A percentile compares a stretch with the other conserved stretches of the same genome.
Conservation (phyloP, 2,797 vertebrate genomes). For the Phalanger gymnotis region DNA sequence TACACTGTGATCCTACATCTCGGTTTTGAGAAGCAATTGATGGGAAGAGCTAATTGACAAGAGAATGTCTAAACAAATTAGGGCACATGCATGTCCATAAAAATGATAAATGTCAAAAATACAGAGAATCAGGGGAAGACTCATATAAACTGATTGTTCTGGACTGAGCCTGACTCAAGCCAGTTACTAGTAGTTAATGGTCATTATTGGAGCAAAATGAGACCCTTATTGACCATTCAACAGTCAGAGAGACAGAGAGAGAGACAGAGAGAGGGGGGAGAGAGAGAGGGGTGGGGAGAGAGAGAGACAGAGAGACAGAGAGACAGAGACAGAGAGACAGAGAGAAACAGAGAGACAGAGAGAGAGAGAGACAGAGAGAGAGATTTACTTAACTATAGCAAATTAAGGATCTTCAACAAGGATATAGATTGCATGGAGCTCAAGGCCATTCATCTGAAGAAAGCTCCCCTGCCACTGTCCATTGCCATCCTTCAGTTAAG, state of each 20-base stretch:
- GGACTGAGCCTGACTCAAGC: neutral
- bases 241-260: neutral
- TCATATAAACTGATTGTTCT: neutral
- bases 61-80: neutral
- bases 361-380: neutral
- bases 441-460: neutral
- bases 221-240: neutral
- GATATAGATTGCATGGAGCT: neutral
- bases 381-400: neutral
- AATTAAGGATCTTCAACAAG: neutral
- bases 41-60: neutral
- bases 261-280: accelerated
- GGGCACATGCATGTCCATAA: neutral
- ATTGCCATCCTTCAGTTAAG: neutral
- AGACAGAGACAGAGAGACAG: neutral
- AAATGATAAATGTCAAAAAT: neutral
- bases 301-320: too few relatives aligned
- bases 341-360: too few relatives aligned
- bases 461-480: neutral
- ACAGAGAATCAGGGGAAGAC: neutral
- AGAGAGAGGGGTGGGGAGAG: too few relatives aligned
- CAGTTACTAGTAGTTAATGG: neutral
- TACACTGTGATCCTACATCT: neutral
- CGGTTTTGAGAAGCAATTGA: neutral
- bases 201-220: neutral